These are phyloP conservation scores for Cataglyphis altisquamis DNA, from an alignment of 2,888 invertebrate genomes.

Conservation along the genomic window DNA sequence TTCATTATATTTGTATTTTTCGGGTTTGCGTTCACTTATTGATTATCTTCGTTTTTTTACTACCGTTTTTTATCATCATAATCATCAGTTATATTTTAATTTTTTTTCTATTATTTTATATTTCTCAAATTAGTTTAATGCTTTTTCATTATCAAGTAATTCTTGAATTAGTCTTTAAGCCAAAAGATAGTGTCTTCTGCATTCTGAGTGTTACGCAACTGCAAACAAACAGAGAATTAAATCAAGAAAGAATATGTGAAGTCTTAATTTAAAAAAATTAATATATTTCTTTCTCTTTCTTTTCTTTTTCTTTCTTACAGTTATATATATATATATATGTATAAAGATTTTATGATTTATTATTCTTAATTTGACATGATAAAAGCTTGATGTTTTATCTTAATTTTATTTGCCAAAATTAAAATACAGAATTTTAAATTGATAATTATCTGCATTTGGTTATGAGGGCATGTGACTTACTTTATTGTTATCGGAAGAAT, in stretches of 20 bases:
- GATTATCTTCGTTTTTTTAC: no score
- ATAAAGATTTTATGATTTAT: not conserved
- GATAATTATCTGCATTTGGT: not conserved
- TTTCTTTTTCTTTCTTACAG: not conserved
- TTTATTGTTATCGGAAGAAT: not conserved
- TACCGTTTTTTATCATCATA: no score
- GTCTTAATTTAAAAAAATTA: no score
- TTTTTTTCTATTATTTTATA: not conserved
- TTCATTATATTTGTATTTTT: no score
- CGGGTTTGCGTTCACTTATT: no score
- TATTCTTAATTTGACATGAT: not conserved
- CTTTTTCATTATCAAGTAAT: not conserved
- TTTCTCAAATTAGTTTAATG: not conserved
- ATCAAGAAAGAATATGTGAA: no score
- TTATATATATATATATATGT: not conserved
- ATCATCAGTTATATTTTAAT: no score
- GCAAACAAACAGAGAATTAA: not conserved
- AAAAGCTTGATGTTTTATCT: not conserved
- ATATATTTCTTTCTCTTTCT: not conserved
- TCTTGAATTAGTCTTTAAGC: not conserved
- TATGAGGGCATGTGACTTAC: not conserved
- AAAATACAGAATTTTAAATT: not conserved
- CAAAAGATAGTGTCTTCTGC: no score
- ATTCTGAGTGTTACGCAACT: not conserved
- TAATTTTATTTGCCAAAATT: not conserved